Evolutionary conservation across 2,113 vertebrate species (phyloP).

Genomic region (Eclectus roratus): DNA sequence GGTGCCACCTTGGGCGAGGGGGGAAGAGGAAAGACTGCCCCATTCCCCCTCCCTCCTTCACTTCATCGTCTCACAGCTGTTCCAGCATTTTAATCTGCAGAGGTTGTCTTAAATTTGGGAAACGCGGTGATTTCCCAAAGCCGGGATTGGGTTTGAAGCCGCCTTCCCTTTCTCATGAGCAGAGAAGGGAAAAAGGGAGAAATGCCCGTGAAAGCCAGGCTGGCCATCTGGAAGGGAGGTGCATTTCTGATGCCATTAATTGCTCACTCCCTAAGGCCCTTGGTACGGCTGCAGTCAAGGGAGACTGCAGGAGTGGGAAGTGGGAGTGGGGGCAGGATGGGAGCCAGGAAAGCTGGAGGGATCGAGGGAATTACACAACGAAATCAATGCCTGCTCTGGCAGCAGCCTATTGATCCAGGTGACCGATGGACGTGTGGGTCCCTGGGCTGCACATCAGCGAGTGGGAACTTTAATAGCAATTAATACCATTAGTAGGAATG

Average conservation of each 20-base stretch:
- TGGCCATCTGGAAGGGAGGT: slow-evolving; percentile 48
- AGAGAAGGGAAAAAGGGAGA: not conserved
- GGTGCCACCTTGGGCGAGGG: not conserved
- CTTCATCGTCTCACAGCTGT: not conserved
- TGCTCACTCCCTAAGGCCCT: not conserved
- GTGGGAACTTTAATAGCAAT: not conserved
- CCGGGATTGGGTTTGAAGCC: not conserved
- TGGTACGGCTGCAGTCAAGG: not conserved
- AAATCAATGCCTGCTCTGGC: not conserved
- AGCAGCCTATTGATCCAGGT: not conserved
- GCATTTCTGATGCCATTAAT: not conserved
- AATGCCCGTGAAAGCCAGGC: not conserved
- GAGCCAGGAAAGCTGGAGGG: not conserved
- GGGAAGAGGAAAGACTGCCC: not conserved
- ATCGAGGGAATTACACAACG: not conserved
- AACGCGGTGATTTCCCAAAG: not conserved
- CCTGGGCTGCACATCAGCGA: not conserved
- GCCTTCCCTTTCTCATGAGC: not conserved
- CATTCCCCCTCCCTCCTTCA: not conserved
- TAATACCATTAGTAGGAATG: not conserved
- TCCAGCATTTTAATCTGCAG: slow-evolving; percentile 50
- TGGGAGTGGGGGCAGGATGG: not conserved
- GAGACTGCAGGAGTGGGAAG: not conserved
- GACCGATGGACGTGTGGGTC: fast-evolving
- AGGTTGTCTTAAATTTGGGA: slow-evolving; percentile 13